Percentiles rank a stretch among this genome's conserved stretches.
Conservation (phyloP, 1,140 invertebrate genomes). For the Hirudo medicinalis region DNA sequence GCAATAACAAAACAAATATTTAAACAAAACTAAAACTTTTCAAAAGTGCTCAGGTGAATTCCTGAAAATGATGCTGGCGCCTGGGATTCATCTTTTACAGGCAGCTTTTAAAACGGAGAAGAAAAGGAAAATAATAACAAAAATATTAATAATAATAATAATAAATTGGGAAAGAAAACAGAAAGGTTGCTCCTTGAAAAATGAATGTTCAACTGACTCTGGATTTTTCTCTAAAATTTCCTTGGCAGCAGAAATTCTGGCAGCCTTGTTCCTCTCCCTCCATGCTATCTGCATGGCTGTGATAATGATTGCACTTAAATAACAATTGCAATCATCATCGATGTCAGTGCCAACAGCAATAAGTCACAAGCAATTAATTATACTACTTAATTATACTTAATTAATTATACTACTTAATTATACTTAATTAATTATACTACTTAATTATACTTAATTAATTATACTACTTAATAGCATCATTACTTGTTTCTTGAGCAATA, state of each 20-base stretch:
- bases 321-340: not conserved
- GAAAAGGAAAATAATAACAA: not conserved
- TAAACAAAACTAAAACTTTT: too few species aligned
- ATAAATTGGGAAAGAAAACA: not conserved
- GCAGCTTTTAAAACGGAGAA: not conserved
- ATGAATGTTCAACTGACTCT: constrained; percentile 48
- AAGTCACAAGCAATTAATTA: not conserved
- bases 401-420: not conserved
- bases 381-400: not conserved
- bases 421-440: not conserved
- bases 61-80: too few species aligned
- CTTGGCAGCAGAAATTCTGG: constrained; percentile 79
- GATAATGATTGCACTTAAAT: constrained; percentile 21
- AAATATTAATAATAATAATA: not conserved
- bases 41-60: too few species aligned
- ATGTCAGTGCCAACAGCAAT: not conserved
- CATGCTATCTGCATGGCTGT: constrained; percentile 89
- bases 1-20: too few species aligned
- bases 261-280: constrained; percentile 81
- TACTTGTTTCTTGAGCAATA: too few species aligned
- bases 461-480: not conserved
- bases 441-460: not conserved
- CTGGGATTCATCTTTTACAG: not conserved
- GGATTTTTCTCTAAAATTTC: constrained; percentile 76
- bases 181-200: too few species aligned